Evolutionary conservation across 2,113 vertebrate genomes (phyloP), one percentile per base, ranked within the genome.

Genomic region (Scartelaos histophorus): DNA sequence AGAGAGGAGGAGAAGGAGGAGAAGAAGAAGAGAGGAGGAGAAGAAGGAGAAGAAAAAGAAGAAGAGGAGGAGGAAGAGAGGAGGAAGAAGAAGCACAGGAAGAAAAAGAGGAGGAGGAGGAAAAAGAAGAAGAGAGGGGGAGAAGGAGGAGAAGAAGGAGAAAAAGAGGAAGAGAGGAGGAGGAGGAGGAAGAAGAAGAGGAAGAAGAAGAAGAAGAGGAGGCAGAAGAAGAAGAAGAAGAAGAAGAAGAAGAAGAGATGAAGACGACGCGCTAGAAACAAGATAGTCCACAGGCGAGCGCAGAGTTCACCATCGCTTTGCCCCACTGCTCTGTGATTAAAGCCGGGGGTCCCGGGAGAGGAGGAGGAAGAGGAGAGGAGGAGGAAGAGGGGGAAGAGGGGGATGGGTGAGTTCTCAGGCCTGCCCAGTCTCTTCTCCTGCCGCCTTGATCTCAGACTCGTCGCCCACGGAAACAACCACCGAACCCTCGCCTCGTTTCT

Each of bases 271-370:
- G 75, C 66, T 13, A 22, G 83, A 76, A 71, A 65, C 51, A 61
- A 76, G 71, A 34, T 77, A 85, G 84, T 90, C 82, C 85, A 87
- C 91, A 91, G 87, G 85, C 88, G 80, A 82, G 82, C 75, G 76
- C 74, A 87, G 91, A 88, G 91, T 92, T 93, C 91, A 90, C 74
- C 57, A 92, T 92, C 90, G 88, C 87, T 93, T 92, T 93, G 88
- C 84, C 79, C 73, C 80, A 85, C 84, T 90, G 85, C 82, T 61
- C 81, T 45, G 84, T 93, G 91, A 93, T 93, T 91, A 93, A 93
- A 93, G 91, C 71, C 21, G 79, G 22, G 81, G 70, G 74, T 88
- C 91, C 89, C 89, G 7, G 75, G 12, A 74, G 88, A 90, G 91
- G 83, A 81, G 51, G 69, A 79, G 85, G 82, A 76, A 10, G 38